Conservation (phyloP, 2,888 invertebrate species). For the Pecten maximus region DNA sequence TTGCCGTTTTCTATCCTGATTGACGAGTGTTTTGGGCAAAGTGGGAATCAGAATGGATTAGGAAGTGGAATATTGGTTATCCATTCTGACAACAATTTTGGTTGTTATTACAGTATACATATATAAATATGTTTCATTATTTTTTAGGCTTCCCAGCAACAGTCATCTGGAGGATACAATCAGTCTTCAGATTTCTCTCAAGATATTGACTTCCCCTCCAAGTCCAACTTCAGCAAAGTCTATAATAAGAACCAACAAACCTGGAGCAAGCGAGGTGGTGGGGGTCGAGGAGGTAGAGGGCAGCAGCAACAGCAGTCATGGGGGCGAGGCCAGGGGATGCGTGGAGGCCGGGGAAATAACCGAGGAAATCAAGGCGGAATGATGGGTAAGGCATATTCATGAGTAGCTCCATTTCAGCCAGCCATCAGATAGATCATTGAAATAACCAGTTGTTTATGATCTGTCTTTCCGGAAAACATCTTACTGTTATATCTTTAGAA, state of each 20-base stretch:
- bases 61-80: too few species aligned
- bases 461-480: too few species aligned
- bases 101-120: too few species aligned
- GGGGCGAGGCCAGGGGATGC: slow-evolving; percentile 36
- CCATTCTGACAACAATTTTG: too few species aligned
- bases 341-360: slow-evolving; percentile 52
- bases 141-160: not conserved
- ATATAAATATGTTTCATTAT: not conserved
- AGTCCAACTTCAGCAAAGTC: not conserved
- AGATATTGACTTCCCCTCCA: slow-evolving; percentile 2
- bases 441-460: too few species aligned
- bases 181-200: slow-evolving; percentile 23
- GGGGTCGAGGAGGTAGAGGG: slow-evolving; percentile 50
- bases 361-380: slow-evolving; percentile 46
- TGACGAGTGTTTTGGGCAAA: too few species aligned
- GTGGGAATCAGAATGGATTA: too few species aligned
- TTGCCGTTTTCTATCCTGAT: too few species aligned
- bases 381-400: not conserved
- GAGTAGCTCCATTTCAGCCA: too few species aligned
- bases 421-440: too few species aligned
- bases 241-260: slow-evolving; percentile 9
- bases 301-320: slow-evolving; percentile 39
- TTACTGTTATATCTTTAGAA: too few species aligned
- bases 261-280: slow-evolving; percentile 51
- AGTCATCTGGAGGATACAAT: slow-evolving; percentile 37